Conservation (phyloP, 2,888 invertebrate genomes). For the Drosophila peninsularis region DNA sequence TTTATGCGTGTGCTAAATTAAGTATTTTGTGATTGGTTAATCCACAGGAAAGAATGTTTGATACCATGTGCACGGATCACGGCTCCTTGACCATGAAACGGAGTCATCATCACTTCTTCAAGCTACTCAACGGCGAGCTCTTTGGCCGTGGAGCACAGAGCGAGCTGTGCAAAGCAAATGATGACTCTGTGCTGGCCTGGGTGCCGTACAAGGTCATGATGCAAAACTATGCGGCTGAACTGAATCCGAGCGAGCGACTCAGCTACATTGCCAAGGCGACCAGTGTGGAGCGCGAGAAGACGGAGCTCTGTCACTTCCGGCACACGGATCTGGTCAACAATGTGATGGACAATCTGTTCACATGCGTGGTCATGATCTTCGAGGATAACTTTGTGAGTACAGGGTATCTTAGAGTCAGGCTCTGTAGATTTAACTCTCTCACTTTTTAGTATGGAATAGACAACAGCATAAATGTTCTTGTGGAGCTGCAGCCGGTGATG, state of each 20-base stretch:
- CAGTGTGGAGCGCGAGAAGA: conserved; percentile 73
- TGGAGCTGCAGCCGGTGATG: conserved; percentile 80
- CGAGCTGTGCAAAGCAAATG: conserved; percentile 68
- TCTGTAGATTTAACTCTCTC: not conserved
- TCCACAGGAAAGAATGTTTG: conserved; percentile 74
- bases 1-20: conserved; percentile 32
- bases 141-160: conserved; percentile 68
- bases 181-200: conserved; percentile 77
- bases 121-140: conserved; percentile 78
- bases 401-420: no score
- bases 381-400: conserved; percentile 82
- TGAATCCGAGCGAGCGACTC: conserved; percentile 81
- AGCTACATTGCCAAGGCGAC: conserved; percentile 83
- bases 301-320: conserved; percentile 81
- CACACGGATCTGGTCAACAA: conserved; percentile 78
- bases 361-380: conserved; percentile 81
- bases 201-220: conserved; percentile 73
- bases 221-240: conserved; percentile 66
- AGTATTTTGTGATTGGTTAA: conserved; percentile 33
- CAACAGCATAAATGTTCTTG: conserved; percentile 79
- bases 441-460: conserved; percentile 73
- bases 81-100: conserved; percentile 62
- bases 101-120: conserved; percentile 77
- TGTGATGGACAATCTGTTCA: conserved; percentile 71
- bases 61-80: conserved; percentile 81